Evolutionary conservation across 2,113 vertebrate species (phyloP).

Genomic region (Hyperoodon ampullatus): DNA sequence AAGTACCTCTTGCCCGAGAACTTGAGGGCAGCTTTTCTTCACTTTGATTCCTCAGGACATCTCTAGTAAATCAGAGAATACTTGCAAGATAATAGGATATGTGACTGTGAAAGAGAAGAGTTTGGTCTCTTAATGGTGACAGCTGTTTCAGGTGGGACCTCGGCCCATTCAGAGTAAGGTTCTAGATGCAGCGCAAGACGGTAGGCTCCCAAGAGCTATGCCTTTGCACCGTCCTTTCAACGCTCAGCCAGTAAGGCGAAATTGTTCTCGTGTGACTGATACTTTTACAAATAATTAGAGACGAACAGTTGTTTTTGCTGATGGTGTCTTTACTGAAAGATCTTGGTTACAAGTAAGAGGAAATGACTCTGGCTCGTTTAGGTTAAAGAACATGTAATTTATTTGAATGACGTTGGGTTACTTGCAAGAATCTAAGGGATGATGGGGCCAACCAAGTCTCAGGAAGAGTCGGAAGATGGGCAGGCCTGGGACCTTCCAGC

Average conservation of each 20-base stretch:
- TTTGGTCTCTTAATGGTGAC: not conserved
- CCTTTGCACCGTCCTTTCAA: not conserved
- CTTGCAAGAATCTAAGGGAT: not conserved
- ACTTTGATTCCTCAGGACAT: not conserved
- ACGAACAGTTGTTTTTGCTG: not conserved
- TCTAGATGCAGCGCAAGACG: no score
- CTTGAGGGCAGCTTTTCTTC: not conserved
- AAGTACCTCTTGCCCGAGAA: not conserved
- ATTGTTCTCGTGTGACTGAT: not conserved
- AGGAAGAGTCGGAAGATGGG: not conserved
- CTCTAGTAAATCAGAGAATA: not conserved
- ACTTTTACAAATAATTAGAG: not conserved
- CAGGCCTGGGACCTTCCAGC: not conserved
- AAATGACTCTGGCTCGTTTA: not conserved
- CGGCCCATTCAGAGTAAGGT: not conserved
- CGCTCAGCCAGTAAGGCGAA: not conserved
- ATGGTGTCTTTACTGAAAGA: not conserved
- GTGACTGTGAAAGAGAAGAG: not conserved
- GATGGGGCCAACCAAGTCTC: not conserved
- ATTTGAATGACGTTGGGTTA: not conserved
- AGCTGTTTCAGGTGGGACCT: not conserved
- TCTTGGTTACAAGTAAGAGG: not conserved
- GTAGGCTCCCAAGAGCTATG: fast-evolving
- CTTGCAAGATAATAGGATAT: not conserved
- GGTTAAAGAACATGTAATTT: not conserved